Evolutionary conservation across 2,797 vertebrate genomes (phyloP).

Genomic region (Scolopax rusticola): DNA sequence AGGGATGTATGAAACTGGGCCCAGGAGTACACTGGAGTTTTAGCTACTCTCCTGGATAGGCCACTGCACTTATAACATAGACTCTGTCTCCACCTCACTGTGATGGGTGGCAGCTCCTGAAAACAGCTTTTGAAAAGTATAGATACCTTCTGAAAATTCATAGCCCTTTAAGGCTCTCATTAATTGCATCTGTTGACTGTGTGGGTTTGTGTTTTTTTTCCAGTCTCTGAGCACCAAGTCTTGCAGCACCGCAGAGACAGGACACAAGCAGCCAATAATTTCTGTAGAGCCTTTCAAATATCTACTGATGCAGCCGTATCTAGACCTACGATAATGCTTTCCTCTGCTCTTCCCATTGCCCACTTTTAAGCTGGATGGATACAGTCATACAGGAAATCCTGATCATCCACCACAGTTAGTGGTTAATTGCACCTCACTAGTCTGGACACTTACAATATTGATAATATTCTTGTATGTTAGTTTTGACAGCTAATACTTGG

Average conservation of each 20-base stretch:
- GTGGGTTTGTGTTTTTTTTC: neutral
- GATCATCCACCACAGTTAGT: neutral
- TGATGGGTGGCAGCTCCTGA: neutral
- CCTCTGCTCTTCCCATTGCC: neutral
- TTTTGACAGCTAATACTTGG: neutral
- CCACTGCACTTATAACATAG: neutral
- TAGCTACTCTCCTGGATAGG: neutral
- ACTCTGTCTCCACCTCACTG: neutral
- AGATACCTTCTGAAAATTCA: neutral
- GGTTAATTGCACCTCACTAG: neutral
- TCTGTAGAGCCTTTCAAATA: neutral
- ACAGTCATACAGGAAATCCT: neutral
- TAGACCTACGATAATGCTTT: neutral
- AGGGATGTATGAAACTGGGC: neutral
- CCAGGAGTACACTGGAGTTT: neutral
- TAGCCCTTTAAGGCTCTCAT: neutral
- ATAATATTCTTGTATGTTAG: neutral
- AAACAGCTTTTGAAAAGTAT: neutral
- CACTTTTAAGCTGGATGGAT: neutral
- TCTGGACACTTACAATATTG: neutral
- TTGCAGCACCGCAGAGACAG: neutral
- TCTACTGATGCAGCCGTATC: rapidly evolving
- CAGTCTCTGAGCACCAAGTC: neutral
- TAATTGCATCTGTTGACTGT: neutral
- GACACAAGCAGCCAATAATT: neutral